Evolutionary conservation across 2,113 vertebrate genomes (phyloP), one percentile per base, ranked within the genome.

Genomic region (Fukomys damarensis): DNA sequence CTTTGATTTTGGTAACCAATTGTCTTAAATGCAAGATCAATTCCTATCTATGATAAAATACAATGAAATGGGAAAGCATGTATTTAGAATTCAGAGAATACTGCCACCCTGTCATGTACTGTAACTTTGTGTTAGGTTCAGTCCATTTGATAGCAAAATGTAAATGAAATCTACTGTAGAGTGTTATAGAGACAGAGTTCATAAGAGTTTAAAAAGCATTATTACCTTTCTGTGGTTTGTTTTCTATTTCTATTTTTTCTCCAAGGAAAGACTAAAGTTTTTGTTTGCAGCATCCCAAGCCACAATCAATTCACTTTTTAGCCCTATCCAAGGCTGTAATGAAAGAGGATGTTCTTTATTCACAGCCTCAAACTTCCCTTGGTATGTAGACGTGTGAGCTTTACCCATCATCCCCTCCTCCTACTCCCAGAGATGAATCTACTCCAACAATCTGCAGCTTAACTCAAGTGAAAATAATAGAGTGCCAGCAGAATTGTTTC

Each of bases 391-490:
- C 17, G 58, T 28, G 0, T 17, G 2, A 28, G 5, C 43, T 74
- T 41, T 86, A 30, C 2, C 4, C 41, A 52, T 38, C n/a, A 52
- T 56, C 2, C n/a, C 54, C 14, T 28, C 22, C 13, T 77, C 61
- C 56, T 46, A n/a, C 84, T 22, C 38, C 89, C 28, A 89, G 35
- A 49, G 11, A 74, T 93, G 35, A 83, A 19, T 8, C 5, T 11
- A 58, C 58, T 95, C 59, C 17, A 85, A 81, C 3, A 95, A 92
- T 54, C 82, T 49, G 6, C 2, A 94, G 3, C 65, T 91, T 96
- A 86, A 86, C 5, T 96, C 70, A 9, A 74, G 3, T 91, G 74
- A 95, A 97, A 97, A 79, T 65, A 90, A 90, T 19, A 59, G 1
- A 90, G 17, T 49, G 9, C 2, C 38, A 91, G 11, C 9, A 72